phyloP scores from a whole-genome alignment of 2,888 invertebrate species.

The Flexamia atlantica region DNA sequence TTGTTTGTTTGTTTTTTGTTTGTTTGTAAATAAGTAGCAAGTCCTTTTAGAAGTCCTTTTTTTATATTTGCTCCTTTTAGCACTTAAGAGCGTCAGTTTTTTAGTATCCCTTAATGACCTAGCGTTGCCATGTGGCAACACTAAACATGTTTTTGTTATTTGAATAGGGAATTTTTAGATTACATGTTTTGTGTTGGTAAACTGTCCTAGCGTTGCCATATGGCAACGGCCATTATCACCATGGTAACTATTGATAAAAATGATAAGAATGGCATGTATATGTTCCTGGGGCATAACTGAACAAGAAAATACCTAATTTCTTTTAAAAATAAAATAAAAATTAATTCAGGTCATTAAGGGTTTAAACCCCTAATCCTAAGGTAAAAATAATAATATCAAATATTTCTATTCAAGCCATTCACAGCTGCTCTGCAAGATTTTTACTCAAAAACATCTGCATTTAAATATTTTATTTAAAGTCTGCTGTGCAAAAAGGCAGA shows the following conservation, averaged over 20 bases:
- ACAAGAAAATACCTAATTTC: neutral
- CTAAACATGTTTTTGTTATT: neutral
- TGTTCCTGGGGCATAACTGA: neutral
- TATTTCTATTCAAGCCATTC: too few species aligned
- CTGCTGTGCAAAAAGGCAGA: too few species aligned
- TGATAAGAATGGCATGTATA: neutral
- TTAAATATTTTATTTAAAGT: too few species aligned
- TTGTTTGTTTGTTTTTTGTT: too few species aligned
- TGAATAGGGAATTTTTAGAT: neutral
- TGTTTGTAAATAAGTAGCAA: too few species aligned
- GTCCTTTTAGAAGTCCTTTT: too few species aligned
- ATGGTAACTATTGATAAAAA: neutral
- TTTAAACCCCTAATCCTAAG: neutral
- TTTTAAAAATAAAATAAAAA: neutral
- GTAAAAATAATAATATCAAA: too few species aligned
- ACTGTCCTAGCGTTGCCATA: constrained; percentile 31
- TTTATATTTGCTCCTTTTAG: too few species aligned
- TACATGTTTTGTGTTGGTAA: neutral
- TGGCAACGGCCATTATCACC: constrained; percentile 8
- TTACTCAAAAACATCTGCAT: too few species aligned
- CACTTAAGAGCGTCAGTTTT: too few species aligned
- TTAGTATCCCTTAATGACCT: constrained; percentile 16
- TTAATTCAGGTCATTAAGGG: neutral
- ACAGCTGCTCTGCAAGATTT: too few species aligned
- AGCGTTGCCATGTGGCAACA: constrained; percentile 14